These are phyloP conservation scores for Propithecus deckenii DNA, from an alignment of 2,797 vertebrate species.

Conservation along the genomic window DNA sequence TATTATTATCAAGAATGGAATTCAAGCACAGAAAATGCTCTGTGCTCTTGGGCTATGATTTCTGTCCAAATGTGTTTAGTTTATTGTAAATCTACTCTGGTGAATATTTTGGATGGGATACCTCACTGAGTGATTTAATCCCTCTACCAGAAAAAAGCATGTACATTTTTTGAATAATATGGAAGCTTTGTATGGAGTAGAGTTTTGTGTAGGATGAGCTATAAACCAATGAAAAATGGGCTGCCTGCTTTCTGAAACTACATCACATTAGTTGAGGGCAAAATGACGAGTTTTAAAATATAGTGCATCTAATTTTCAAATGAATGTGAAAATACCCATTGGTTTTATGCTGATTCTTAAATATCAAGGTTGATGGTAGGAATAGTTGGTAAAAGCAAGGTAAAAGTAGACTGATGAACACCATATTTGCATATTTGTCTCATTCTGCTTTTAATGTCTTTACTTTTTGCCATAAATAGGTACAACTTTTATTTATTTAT, in stretches of 20 bases:
- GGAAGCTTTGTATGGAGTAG: conserved; percentile 44
- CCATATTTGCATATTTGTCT: background rate
- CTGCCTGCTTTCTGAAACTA: conserved; percentile 57
- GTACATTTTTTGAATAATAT: conserved; percentile 58
- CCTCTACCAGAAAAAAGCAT: conserved; percentile 65
- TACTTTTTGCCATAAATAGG: background rate
- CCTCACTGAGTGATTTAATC: conserved; percentile 67
- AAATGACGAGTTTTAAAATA: conserved; percentile 48
- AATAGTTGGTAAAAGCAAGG: conserved; percentile 56
- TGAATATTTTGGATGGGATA: conserved; percentile 55
- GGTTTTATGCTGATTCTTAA: conserved; percentile 60
- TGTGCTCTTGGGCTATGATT: conserved; percentile 75
- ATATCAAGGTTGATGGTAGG: conserved; percentile 54
- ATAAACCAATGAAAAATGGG: conserved; percentile 67
- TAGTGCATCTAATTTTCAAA: conserved; percentile 44
- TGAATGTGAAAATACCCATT: conserved; percentile 57
- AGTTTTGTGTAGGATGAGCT: conserved; percentile 50
- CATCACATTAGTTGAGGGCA: conserved; percentile 30
- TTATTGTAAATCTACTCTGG: conserved; percentile 71
- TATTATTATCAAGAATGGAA: conserved; percentile 86
- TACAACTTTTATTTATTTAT: conserved; percentile 5
- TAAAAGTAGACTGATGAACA: conserved; percentile 29
- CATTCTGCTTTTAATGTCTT: conserved; percentile 44
- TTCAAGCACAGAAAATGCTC: conserved; percentile 82
- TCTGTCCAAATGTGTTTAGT: conserved; percentile 75